phyloP scores from a whole-genome alignment of 2,888 invertebrate genomes.

The Synanthedon formicaeformis region DNA sequence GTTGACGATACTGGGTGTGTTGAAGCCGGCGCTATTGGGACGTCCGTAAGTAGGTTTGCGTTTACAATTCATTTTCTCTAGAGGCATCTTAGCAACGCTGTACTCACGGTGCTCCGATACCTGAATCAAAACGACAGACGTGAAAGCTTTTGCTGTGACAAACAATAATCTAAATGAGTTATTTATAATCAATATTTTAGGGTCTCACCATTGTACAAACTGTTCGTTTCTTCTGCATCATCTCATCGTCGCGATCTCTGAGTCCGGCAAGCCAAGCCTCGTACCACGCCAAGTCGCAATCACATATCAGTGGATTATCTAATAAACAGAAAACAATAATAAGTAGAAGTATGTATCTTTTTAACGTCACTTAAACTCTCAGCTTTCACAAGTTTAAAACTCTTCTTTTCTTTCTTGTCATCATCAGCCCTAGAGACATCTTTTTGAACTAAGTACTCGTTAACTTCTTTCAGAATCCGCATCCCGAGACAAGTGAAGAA shows the following conservation, averaged over 20 bases:
- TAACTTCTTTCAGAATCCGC: too few relatives aligned
- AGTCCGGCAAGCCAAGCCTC: slow-evolving; percentile 82
- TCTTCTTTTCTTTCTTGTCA: too few relatives aligned
- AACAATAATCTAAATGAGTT: too few relatives aligned
- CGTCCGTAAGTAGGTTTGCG: slow-evolving; percentile 71
- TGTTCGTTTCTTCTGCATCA: slow-evolving; percentile 88
- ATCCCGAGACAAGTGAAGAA: too few relatives aligned
- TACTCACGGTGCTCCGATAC: slow-evolving; percentile 81
- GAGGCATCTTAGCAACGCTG: slow-evolving; percentile 82
- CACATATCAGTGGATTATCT: slow-evolving; percentile 92
- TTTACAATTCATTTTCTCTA: slow-evolving; percentile 86
- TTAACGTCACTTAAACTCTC: neutral
- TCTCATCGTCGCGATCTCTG: slow-evolving; percentile 85
- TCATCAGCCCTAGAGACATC: too few relatives aligned
- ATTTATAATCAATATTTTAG: too few relatives aligned
- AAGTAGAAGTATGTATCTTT: neutral
- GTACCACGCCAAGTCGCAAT: slow-evolving; percentile 91
- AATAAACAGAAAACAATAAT: slow-evolving; percentile 14
- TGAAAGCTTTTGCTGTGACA: too few relatives aligned
- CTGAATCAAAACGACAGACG: neutral
- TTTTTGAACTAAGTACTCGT: too few relatives aligned
- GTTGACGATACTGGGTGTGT: slow-evolving; percentile 23
- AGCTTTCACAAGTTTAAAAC: too few relatives aligned
- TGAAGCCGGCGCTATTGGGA: slow-evolving; percentile 30
- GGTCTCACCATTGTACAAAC: slow-evolving; percentile 80